Evolutionary conservation across 1,140 invertebrate species (phyloP).

Genomic region (Cherax destructor): DNA sequence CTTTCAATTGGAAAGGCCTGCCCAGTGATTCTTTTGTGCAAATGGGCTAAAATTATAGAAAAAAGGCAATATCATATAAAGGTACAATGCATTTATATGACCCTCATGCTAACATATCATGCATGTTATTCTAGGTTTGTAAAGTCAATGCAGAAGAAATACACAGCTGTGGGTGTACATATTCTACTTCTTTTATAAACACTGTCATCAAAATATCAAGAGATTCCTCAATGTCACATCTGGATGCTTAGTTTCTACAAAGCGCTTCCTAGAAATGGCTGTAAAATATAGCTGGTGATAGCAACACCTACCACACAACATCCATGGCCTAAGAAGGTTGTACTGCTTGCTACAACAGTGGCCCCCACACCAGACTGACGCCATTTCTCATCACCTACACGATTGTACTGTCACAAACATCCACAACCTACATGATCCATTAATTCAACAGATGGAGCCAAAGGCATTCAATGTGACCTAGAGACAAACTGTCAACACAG

Average conservation of each 20-base stretch:
- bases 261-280: not conserved
- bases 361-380: not conserved
- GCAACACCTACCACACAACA: slow-evolving; percentile 5
- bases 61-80: slow-evolving; percentile 11
- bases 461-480: not conserved
- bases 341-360: not conserved
- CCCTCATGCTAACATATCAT: slow-evolving; percentile 2
- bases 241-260: not conserved
- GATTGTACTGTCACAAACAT: not conserved
- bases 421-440: not conserved
- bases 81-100: slow-evolving; percentile 10
- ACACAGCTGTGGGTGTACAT: slow-evolving; percentile 1
- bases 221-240: not conserved
- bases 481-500: not conserved
- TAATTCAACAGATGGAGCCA: not conserved
- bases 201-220: slow-evolving; percentile 3
- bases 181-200: not conserved
- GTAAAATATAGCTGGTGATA: not conserved
- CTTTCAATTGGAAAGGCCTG: not conserved
- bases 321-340: not conserved
- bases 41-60: not conserved
- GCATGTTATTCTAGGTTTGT: slow-evolving; percentile 4
- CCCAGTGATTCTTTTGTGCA: slow-evolving; percentile 3
- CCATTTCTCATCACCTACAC: not conserved
- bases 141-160: not conserved